Evolutionary conservation across 2,888 invertebrate genomes (phyloP), one percentile per base, ranked within the genome.

Genomic region (Marronus borbonicus): DNA sequence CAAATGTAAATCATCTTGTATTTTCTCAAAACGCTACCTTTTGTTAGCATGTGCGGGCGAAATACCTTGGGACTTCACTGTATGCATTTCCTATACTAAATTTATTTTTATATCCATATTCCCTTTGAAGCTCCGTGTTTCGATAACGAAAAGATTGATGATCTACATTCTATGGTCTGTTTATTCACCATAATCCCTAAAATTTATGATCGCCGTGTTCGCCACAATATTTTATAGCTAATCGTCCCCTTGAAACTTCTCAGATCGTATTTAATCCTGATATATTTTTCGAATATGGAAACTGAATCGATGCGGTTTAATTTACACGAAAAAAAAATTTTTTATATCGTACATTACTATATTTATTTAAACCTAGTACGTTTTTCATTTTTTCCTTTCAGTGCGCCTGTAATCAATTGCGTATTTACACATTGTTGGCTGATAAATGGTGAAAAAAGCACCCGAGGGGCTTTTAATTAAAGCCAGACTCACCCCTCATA

Each of bases 391-490:
- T 24, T 62, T 14, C 10, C 28, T 62, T 31, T 62, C 24, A 36
- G 70, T 62, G 36, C 58, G 44, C 24, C 60, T 20, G 65, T 72
- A 77, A 77, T 72, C 72, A 77, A 77, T 77, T 72, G 24, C 24
- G 60, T 60, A 72, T 68, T 39, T 75, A 76, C 69, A 62, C 58
- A 76, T 69, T 76, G 76, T 78, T 74, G 76, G 60, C 65, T 49
- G 64, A 70, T 85, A 86, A 86, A 85, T 82, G 85, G 80, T 80
- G 79, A 83, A 77, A 87, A 88, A 87, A 86, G 86, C 85, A 84
- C 88, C 85, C 87, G 78, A 82, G 88, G 86, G 88, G 87, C 85
- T 87, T 88, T 88, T 88, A 88, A 88, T 88, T 88, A 88, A 88
- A 88, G 85, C 85, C 82, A 85, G 83, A 84, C 85, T 72, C 83